phyloP scores from a whole-genome alignment of 2,888 invertebrate genomes.

The Asteroscopus sphinx region DNA sequence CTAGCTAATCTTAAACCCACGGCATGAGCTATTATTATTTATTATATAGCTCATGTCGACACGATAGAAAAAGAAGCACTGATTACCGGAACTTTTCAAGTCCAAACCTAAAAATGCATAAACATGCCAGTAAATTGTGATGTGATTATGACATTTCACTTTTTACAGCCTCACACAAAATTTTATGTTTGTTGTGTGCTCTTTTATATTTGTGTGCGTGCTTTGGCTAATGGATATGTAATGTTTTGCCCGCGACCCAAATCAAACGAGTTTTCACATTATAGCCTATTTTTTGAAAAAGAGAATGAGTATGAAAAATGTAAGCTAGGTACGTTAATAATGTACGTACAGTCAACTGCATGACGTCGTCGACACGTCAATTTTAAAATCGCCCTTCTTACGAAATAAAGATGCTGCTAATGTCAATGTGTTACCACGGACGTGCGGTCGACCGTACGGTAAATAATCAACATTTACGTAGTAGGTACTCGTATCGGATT shows the following conservation, averaged over 20 bases:
- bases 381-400: too few relatives aligned
- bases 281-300: conserved; percentile 28
- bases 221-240: conserved; percentile 45
- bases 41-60: too few relatives aligned
- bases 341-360: too few relatives aligned
- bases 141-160: conserved; percentile 68
- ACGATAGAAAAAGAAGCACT: too few relatives aligned
- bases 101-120: conserved; percentile 68
- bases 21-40: too few relatives aligned
- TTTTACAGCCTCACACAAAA: conserved; percentile 63
- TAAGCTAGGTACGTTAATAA: background rate
- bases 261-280: conserved; percentile 43
- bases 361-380: too few relatives aligned
- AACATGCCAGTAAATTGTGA: conserved; percentile 66
- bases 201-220: conserved; percentile 12
- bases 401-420: too few relatives aligned
- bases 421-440: too few relatives aligned
- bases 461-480: too few relatives aligned
- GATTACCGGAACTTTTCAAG: conserved; percentile 57
- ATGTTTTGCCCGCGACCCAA: conserved; percentile 46
- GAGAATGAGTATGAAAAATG: conserved; percentile 1
- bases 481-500: too few relatives aligned
- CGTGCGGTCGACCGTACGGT: too few relatives aligned
- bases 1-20: too few relatives aligned
- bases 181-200: conserved; percentile 8